These are phyloP conservation scores for Ctenochaetus hawaiiensis DNA, from an alignment of 2,797 vertebrate genomes.

Conservation along the genomic window DNA sequence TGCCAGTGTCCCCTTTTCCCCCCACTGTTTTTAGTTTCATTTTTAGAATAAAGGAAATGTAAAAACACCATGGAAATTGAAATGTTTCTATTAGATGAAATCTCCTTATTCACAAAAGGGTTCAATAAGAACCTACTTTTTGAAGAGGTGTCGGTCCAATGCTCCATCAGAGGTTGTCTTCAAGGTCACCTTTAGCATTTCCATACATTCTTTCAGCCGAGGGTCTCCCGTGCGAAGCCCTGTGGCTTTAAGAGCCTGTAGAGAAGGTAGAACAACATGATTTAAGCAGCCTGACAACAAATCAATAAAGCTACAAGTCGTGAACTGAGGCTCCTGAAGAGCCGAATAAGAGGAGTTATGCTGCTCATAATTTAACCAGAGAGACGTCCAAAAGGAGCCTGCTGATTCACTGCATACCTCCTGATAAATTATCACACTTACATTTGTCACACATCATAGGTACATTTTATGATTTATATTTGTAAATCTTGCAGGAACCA, in stretches of 20 bases:
- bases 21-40: no score
- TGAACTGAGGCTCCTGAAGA: slow-evolving; percentile 15
- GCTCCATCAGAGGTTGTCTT: slow-evolving; percentile 96
- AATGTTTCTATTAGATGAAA: no score
- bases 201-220: slow-evolving; percentile 98
- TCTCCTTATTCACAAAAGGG: not conserved
- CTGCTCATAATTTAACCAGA: slow-evolving; percentile 6
- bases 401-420: not conserved
- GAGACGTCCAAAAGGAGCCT: not conserved
- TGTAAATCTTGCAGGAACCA: not conserved
- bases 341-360: slow-evolving; percentile 5
- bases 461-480: not conserved
- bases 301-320: slow-evolving; percentile 46
- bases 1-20: no score
- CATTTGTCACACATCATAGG: not conserved
- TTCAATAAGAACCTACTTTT: slow-evolving; percentile 87
- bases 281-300: slow-evolving; percentile 26
- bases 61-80: no score
- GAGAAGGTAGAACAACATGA: not conserved
- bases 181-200: slow-evolving; percentile 96
- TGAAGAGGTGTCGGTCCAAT: slow-evolving; percentile 97
- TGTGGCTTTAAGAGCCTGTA: slow-evolving; percentile 95
- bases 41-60: no score
- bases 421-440: not conserved
- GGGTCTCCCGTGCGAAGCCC: slow-evolving; percentile 97